phyloP scores from a whole-genome alignment of 1,140 invertebrate genomes.

The Orussus abietinus region DNA sequence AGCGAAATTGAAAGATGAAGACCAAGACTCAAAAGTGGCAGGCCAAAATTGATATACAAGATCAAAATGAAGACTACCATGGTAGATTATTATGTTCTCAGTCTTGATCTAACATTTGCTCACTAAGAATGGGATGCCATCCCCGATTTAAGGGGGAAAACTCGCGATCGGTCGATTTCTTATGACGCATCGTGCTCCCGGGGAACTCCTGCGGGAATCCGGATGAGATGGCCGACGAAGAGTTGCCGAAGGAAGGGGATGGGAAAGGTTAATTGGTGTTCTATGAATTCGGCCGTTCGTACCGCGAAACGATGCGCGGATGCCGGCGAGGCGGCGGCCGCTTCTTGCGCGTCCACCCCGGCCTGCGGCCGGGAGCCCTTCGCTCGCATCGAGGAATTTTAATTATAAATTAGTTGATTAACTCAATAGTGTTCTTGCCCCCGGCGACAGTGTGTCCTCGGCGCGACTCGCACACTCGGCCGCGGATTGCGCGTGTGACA shows the following conservation, averaged over 20 bases:
- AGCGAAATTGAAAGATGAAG: too few relatives aligned
- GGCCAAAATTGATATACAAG: too few relatives aligned
- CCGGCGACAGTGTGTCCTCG: conserved; percentile 39
- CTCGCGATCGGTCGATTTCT: too few relatives aligned
- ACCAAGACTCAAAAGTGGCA: too few relatives aligned
- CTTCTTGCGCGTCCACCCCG: conserved; percentile 33
- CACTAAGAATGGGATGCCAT: too few relatives aligned
- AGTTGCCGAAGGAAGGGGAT: conserved; percentile 17
- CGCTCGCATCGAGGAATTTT: conserved; percentile 48
- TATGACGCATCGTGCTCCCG: too few relatives aligned
- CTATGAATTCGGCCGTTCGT: conserved; percentile 51
- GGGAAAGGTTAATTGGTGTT: conserved; percentile 46
- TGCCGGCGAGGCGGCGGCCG: conserved; percentile 24
- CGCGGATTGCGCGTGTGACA: conserved; percentile 18
- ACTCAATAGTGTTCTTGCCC: conserved; percentile 54
- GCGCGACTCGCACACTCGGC: conserved; percentile 15
- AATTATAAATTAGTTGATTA: conserved; percentile 58
- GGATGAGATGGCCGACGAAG: too few relatives aligned
- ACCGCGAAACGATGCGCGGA: conserved; percentile 45
- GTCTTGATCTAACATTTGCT: too few relatives aligned
- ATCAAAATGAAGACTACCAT: too few relatives aligned
- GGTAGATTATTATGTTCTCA: too few relatives aligned
- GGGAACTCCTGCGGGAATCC: too few relatives aligned
- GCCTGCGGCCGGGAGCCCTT: conserved; percentile 19
- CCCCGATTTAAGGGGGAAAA: too few relatives aligned